phyloP scores from a whole-genome alignment of 2,797 vertebrate genomes.

The Lophius americanus region DNA sequence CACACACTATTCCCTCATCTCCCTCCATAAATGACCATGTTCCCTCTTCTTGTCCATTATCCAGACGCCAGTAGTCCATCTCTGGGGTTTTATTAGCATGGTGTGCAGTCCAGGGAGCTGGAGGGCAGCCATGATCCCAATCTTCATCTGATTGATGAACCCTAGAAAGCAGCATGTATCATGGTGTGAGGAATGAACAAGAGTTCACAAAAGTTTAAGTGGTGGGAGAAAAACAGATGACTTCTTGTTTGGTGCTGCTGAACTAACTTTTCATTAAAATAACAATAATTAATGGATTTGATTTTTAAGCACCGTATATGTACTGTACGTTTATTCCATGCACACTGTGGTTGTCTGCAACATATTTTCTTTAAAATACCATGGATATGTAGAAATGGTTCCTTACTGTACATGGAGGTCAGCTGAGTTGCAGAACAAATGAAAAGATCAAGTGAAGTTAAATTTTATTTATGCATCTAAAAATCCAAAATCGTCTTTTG shows the following conservation, averaged over 20 bases:
- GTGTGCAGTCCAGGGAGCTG: slow-evolving; percentile 14
- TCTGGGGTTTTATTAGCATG: slow-evolving; percentile 29
- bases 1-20: slow-evolving; percentile 13
- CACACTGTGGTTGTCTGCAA: too few relatives aligned
- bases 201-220: slow-evolving; percentile 25
- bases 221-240: slow-evolving; percentile 33
- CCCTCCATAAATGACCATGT: slow-evolving; percentile 8
- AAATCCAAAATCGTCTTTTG: too few relatives aligned
- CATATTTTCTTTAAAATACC: neutral
- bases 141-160: slow-evolving; percentile 27
- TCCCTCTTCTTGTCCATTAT: slow-evolving; percentile 32
- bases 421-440: too few relatives aligned
- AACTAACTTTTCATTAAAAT: slow-evolving; percentile 19
- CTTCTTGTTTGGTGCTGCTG: slow-evolving; percentile 52
- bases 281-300: slow-evolving; percentile 25
- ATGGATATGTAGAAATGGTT: slow-evolving; percentile 4
- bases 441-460: too few relatives aligned
- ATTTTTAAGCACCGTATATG: too few relatives aligned
- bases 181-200: slow-evolving; percentile 22
- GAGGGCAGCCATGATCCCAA: slow-evolving; percentile 22
- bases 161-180: slow-evolving; percentile 12
- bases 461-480: too few relatives aligned
- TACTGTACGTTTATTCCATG: too few relatives aligned
- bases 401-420: too few relatives aligned
- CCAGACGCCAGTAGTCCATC: slow-evolving; percentile 21